Evolutionary conservation across 2,797 vertebrate species (phyloP).

Genomic region (Sebastes nivosus): DNA sequence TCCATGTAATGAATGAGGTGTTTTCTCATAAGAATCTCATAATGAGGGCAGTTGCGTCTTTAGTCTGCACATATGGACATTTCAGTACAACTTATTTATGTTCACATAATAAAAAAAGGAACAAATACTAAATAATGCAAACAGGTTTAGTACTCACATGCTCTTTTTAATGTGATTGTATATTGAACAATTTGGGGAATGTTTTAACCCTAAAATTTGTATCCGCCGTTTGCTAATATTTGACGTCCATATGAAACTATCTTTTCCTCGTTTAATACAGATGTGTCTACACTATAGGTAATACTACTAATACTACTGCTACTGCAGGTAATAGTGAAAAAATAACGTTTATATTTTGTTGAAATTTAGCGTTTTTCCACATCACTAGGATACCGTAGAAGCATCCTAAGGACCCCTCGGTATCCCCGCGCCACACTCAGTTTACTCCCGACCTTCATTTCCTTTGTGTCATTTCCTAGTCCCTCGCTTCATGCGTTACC

Average conservation of each 20-base stretch:
- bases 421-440: not conserved
- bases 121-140: constrained; percentile 14
- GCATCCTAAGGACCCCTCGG: not conserved
- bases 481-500: constrained; percentile 49
- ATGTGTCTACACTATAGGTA: not conserved
- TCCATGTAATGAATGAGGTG: not conserved
- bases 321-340: not conserved
- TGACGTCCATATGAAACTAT: not conserved
- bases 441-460: constrained; percentile 31
- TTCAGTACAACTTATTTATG: not conserved
- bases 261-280: not conserved
- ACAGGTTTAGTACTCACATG: not conserved
- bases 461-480: constrained; percentile 54
- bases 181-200: not conserved
- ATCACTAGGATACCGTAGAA: too few relatives aligned
- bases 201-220: too few relatives aligned
- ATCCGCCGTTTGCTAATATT: not conserved
- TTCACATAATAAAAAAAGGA: not conserved
- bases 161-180: not conserved
- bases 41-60: not conserved
- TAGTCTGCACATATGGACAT: not conserved
- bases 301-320: too few relatives aligned
- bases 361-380: not conserved
- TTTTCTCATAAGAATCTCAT: not conserved
- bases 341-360: not conserved